Evolutionary conservation across 2,113 vertebrate genomes (phyloP), one percentile per base, ranked within the genome.

Genomic region (Fukomys damarensis): DNA sequence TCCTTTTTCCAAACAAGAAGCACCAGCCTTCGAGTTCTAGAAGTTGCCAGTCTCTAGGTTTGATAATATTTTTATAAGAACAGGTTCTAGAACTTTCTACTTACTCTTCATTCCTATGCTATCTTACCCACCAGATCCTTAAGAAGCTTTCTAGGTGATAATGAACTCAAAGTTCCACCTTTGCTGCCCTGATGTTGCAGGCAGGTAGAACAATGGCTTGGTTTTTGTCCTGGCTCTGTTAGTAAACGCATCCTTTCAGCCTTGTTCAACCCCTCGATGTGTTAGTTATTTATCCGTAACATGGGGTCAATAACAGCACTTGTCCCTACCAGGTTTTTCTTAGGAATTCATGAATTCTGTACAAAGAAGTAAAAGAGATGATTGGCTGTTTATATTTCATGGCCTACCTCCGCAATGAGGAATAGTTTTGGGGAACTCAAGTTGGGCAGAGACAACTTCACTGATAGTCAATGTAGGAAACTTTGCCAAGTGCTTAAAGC

Each of bases 271-370:
- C 20, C 84, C 30, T 59, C n/a, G 63, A 4, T 80, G 8, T 4
- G 11, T 85, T 28, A 43, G 17, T 35, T 84, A 96, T 81, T 49
- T 58, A 38, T 80, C 49, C 91, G 13, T 83, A 96, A 95, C 52
- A 38, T 88, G 19, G 12, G 58, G 4, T 58, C 46, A 59, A 54
- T 26, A 88, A 66, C 38, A 82, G 13, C 30, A 24, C 11, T 77
- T 95, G 7, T 84, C 76, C 28, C 79, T 7, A n/a, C 0, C 8
- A 3, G 5, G 4, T 1, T 70, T 10, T 70, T 46, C 4, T 87
- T 70, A 84, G 52, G n/a, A 49, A 85, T 94, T 86, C 94, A 65
- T 35, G 35, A 90, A n/a, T 86, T 83, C 63, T n/a, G 74, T 11
- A 2, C 30, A 61, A 89, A 95, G 43, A 19, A 54, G 14, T 77